A percentile compares a stretch with the other conserved stretches of the same genome.
Conservation (phyloP, 2,113 vertebrate species). For the Toxostoma redivivum region DNA sequence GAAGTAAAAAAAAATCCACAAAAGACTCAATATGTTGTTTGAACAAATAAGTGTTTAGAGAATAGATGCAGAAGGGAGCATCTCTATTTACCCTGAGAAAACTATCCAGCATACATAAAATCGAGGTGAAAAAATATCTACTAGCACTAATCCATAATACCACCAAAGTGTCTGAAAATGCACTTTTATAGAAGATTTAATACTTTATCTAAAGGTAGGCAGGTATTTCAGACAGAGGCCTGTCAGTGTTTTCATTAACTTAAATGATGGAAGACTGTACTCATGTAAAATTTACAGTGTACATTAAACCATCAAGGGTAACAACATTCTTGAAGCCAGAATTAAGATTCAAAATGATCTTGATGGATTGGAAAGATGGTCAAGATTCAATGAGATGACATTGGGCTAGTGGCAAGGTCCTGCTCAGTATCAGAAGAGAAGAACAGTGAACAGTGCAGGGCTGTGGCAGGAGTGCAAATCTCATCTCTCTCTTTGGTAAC, state of each 20-base stretch:
- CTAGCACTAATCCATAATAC: background rate
- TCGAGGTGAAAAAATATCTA: background rate
- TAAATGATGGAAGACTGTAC: background rate
- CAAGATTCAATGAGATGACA: background rate
- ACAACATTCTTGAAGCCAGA: background rate
- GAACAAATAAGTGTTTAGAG: background rate
- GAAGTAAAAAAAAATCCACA: background rate
- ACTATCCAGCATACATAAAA: background rate
- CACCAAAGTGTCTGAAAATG: background rate
- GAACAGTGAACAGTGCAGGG: background rate
- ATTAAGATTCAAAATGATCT: background rate
- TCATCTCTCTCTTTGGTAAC: background rate
- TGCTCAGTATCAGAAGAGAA: background rate
- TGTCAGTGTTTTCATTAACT: constrained; percentile 6
- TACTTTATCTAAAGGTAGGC: background rate
- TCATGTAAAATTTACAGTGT: background rate
- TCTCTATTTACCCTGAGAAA: background rate
- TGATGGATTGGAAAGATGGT: background rate
- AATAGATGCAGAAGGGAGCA: background rate
- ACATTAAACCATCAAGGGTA: background rate
- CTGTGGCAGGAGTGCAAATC: background rate
- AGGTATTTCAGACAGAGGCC: background rate
- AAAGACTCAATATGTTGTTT: background rate
- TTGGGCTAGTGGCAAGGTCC: background rate
- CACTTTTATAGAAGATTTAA: background rate